These are phyloP conservation scores for Patella vulgata DNA, from an alignment of 1,140 invertebrate species.

Conservation along the genomic window DNA sequence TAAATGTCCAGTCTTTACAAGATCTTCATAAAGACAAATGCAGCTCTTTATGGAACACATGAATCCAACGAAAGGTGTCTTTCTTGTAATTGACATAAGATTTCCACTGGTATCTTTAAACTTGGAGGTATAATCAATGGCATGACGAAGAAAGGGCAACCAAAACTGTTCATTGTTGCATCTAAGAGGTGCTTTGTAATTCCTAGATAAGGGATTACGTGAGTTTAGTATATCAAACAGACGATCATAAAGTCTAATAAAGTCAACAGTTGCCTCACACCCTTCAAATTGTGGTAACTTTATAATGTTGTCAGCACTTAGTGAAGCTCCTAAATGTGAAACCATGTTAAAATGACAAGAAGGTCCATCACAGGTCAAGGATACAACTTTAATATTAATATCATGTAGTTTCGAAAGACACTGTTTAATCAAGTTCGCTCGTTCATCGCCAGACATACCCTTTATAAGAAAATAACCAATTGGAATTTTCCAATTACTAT, in stretches of 20 bases:
- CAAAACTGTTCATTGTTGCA: not conserved
- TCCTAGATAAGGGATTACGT: not conserved
- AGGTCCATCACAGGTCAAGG: no score
- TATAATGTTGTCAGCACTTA: no score
- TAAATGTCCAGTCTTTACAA: not conserved
- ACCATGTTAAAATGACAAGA: no score
- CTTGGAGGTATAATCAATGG: not conserved
- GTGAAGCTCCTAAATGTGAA: no score
- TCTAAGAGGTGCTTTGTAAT: no score
- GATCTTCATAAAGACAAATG: not conserved
- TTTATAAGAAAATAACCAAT: no score
- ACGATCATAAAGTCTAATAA: not conserved
- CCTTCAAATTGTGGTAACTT: not conserved
- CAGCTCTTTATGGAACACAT: not conserved
- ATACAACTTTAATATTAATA: no score
- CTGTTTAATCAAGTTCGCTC: no score
- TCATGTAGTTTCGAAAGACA: no score
- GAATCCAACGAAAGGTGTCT: conserved; percentile 5
- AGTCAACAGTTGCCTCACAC: not conserved
- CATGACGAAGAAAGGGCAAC: not conserved
- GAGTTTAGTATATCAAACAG: conserved; percentile 7
- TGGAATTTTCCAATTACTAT: no score
- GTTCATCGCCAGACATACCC: no score
- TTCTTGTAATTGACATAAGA: not conserved
- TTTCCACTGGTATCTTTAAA: not conserved